Evolutionary conservation across 2,113 vertebrate species (phyloP).

Genomic region (Poeciliopsis turrubarensis): DNA sequence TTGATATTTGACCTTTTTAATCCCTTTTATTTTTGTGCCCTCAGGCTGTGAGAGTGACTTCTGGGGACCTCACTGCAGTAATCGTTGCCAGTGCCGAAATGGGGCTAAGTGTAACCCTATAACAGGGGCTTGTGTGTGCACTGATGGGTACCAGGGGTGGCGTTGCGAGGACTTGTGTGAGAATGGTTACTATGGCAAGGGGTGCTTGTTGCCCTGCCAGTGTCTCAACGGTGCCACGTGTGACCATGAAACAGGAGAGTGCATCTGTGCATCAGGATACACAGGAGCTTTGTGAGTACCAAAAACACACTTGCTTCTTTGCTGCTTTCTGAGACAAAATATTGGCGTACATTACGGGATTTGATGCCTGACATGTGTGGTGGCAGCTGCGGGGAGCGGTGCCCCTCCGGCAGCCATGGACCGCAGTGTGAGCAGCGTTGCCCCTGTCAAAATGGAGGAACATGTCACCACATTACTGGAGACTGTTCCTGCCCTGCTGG

Average conservation of each 20-base stretch:
- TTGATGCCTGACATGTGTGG: slow-evolving; percentile 33
- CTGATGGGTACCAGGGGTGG: slow-evolving; percentile 94
- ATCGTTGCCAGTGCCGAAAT: slow-evolving; percentile 97
- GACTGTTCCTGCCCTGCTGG: slow-evolving; percentile 94
- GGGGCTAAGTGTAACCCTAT: slow-evolving; percentile 97
- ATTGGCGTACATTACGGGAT: neutral
- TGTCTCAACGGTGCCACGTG: slow-evolving; percentile 95
- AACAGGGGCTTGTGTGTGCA: slow-evolving; percentile 96
- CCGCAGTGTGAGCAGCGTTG: slow-evolving; percentile 95
- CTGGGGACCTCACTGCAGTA: slow-evolving; percentile 99
- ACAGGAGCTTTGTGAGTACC: slow-evolving; percentile 93
- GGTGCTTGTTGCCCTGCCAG: slow-evolving; percentile 91
- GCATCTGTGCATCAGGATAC: slow-evolving; percentile 93
- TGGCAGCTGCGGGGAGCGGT: slow-evolving; percentile 91
- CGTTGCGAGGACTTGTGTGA: slow-evolving; percentile 95
- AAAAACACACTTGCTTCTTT: slow-evolving; percentile 23
- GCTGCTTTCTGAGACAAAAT: slow-evolving; percentile 6
- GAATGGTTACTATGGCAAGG: slow-evolving; percentile 90
- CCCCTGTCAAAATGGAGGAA: slow-evolving; percentile 95
- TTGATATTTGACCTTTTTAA: slow-evolving; percentile 18
- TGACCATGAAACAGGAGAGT: slow-evolving; percentile 93
- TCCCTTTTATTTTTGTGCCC: slow-evolving; percentile 50
- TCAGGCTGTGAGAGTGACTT: slow-evolving; percentile 95
- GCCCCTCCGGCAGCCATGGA: slow-evolving; percentile 93
- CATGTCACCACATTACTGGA: slow-evolving; percentile 95